Base-by-base conservation (phyloP, 2,113 vertebrate genomes). In the Steatornis caripensis region DNA sequence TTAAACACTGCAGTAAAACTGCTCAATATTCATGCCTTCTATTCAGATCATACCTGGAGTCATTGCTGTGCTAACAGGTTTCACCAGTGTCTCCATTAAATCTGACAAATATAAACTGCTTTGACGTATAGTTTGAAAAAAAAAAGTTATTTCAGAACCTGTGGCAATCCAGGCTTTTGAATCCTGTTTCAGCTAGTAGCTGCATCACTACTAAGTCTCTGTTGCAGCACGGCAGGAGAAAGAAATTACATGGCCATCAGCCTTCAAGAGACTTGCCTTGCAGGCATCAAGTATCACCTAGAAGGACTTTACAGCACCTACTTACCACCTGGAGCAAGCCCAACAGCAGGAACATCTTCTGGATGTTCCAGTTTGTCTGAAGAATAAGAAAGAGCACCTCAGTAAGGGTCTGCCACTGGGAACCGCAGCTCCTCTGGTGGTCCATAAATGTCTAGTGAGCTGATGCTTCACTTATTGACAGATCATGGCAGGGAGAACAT, bases 1-100 rank as follows among this genome's bases (percentile, higher is more conserved):
- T 61, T 87, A 91, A 90, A 62, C 14, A 64, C 48, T 60, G 9
- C 60, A 70, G 29, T 62, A 85, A 92, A 94, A 81, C 22, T 55
- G 32, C 51, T 85, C 32, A 70, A 57, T 80, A 93, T 64, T 60
- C 27, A 30, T 84, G 48, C 15, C 22, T 54, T 81, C 53, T 70
- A 26, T 71, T 94, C 45, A 12, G 0, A n/a, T 64, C 27, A 3
- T 69, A 84, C 26, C 32, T 68, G 19, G 11, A 93, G 41, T 60
- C 12, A 36, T 53, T 72, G 26, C 15, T 76, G 23, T 30, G 58
- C 29, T 79, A 75, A 64, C 16, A 60, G 12, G n/a, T 69, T 84
- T 89, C 30, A 54, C 51, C 16, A 46, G 41, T 48, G 39, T 91
- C 11, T 81, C 48, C 49, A 11, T 51, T 84, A 87, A 70, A 80